Evolutionary conservation across 2,113 vertebrate species (phyloP).

Genomic region (Macquaria ambigua): DNA sequence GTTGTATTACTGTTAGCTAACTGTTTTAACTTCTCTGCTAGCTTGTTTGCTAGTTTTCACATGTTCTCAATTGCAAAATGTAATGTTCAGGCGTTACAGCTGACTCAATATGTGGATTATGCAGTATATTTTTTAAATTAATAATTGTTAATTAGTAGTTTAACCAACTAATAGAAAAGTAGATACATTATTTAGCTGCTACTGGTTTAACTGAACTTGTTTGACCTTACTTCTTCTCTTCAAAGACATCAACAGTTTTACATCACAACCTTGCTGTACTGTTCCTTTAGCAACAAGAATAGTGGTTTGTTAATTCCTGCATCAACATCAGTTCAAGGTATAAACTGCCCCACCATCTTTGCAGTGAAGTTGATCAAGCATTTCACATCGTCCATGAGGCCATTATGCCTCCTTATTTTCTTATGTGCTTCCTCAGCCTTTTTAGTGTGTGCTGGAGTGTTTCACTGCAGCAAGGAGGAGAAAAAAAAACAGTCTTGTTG

Average conservation of each 20-base stretch:
- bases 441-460: conserved; percentile 35
- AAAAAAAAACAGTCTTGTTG: conserved; percentile 17
- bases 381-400: conserved; percentile 28
- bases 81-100: not conserved
- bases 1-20: no score
- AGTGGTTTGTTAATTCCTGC: conserved; percentile 4
- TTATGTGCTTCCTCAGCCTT: conserved; percentile 45
- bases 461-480: conserved; percentile 36
- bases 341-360: not conserved
- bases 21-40: not conserved
- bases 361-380: conserved; percentile 39
- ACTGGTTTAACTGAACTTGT: not conserved
- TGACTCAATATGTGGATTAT: not conserved
- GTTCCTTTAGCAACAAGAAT: not conserved
- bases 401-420: conserved; percentile 43
- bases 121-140: not conserved
- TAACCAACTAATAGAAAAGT: not conserved
- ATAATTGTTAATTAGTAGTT: not conserved
- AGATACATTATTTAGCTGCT: not conserved
- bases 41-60: not conserved
- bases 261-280: not conserved
- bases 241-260: not conserved
- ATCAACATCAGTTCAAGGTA: not conserved
- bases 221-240: not conserved
- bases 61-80: not conserved